Evolutionary conservation across 1,140 invertebrate species (phyloP), one percentile per base, ranked within the genome.

Genomic region (Saccostrea cuccullata): DNA sequence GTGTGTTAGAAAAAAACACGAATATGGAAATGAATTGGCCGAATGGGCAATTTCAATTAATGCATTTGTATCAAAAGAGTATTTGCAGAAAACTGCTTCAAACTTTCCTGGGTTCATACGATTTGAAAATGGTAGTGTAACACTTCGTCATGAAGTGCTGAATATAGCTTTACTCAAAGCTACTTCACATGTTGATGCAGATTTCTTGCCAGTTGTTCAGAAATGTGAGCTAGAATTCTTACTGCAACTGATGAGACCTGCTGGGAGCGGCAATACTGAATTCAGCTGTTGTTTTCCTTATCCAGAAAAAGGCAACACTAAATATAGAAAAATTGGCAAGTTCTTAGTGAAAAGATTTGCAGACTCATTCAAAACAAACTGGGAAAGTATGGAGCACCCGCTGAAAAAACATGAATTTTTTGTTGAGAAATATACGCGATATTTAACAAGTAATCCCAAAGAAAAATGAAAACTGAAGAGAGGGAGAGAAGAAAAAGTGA

Each of bases 111-210:
- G 67, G n/a, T 70, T 23, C 26, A 12, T 30, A 23, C 6, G 26
- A 70, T 8, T 70, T 2, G 67, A 70, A 20, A 70, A 70, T 12
- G 26, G 26, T 23, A 26, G 11, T 26, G n/a, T 30, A 9, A 70
- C 2, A 26, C 67, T 70, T 26, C 20, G 4, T 9, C 67, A 70
- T 23, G 67, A 70, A 26, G 26, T 73, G 26, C 26, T 73, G 23
- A 73, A n/a, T 12, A 73, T 73, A 26, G 67, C 67, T 73, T 73
- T 73, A 73, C 26, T 73, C 26, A 73, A 73, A 23, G n/a, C 67
- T 30, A n/a, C 23, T 26, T 23, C 67, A n/a, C 1, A 30, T 17
- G 58, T 60, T 17, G 12, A 60, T 11, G 1, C 13, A 60, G 58
- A 60, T 60, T 15, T 60, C 20, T 17, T 13, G 20, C 12, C 58